Evolutionary conservation across 2,797 vertebrate species (phyloP).

Genomic region (Cyclura pinguis): DNA sequence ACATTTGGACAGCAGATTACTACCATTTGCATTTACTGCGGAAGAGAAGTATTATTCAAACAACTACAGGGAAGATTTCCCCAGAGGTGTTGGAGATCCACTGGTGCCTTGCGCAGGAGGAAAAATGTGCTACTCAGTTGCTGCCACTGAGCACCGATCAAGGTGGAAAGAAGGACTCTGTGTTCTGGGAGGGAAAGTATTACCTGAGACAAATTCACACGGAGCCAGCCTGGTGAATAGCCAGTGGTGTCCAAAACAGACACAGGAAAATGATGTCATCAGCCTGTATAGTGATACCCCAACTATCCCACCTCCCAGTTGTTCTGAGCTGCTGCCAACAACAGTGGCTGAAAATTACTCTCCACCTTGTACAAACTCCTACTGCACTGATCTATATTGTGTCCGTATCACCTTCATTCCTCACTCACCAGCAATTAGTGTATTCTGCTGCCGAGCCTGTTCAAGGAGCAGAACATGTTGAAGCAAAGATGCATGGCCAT

Average conservation of each 20-base stretch:
- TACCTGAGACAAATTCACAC: not conserved
- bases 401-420: not conserved
- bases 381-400: fast-evolving
- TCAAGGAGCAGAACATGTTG: slow-evolving; percentile 94
- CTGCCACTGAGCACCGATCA: not conserved
- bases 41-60: not conserved
- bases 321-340: not conserved
- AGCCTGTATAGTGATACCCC: not conserved
- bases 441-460: slow-evolving; percentile 93
- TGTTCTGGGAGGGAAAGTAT: no score
- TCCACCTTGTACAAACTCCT: not conserved
- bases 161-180: not conserved
- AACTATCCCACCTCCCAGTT: not conserved
- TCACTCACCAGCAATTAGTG: slow-evolving; percentile 87
- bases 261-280: not conserved
- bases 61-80: not conserved
- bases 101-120: not conserved
- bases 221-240: not conserved
- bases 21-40: not conserved
- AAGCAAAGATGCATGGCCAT: slow-evolving; percentile 89
- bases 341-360: not conserved
- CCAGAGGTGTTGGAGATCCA: not conserved
- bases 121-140: not conserved
- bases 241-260: not conserved
- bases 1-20: not conserved